These are phyloP conservation scores for Sphaeramia orbicularis DNA, from an alignment of 2,797 vertebrate genomes.

Conservation along the genomic window DNA sequence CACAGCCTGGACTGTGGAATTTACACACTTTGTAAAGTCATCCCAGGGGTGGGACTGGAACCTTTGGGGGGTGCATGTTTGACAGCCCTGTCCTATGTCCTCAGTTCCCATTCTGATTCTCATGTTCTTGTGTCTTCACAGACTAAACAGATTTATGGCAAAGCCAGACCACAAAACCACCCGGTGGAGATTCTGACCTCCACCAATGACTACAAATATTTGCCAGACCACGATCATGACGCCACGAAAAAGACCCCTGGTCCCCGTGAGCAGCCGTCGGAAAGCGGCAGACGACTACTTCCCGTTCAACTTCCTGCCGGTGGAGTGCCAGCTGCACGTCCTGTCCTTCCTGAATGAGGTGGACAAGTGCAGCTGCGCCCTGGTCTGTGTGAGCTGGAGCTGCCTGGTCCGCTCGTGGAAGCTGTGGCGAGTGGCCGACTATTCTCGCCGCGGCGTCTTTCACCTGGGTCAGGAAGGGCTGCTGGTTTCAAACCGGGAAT, in stretches of 20 bases:
- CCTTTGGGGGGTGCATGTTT: too few species aligned
- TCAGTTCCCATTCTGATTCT: background rate
- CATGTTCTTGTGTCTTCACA: background rate
- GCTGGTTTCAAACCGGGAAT: constrained; percentile 87
- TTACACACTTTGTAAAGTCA: too few species aligned
- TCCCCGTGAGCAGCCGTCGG: constrained; percentile 75
- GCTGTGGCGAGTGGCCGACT: constrained; percentile 89
- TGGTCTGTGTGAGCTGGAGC: constrained; percentile 88
- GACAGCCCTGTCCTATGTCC: too few species aligned
- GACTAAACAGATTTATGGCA: constrained; percentile 57
- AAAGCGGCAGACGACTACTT: constrained; percentile 79
- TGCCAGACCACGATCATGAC: constrained; percentile 72
- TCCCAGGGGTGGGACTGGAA: too few species aligned
- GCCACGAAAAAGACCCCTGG: constrained; percentile 80
- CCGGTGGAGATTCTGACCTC: constrained; percentile 68
- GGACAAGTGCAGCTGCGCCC: constrained; percentile 87
- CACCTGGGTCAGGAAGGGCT: constrained; percentile 85
- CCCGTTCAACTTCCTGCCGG: constrained; percentile 85
- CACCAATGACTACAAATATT: constrained; percentile 50
- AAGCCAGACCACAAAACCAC: constrained; percentile 53
- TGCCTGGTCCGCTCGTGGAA: constrained; percentile 86
- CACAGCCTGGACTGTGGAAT: too few species aligned
- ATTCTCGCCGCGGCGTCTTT: constrained; percentile 85
- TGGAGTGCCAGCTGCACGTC: constrained; percentile 88
- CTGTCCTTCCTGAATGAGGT: constrained; percentile 87